Evolutionary conservation across 2,888 invertebrate species (phyloP).

Genomic region (Anticlea derivata): DNA sequence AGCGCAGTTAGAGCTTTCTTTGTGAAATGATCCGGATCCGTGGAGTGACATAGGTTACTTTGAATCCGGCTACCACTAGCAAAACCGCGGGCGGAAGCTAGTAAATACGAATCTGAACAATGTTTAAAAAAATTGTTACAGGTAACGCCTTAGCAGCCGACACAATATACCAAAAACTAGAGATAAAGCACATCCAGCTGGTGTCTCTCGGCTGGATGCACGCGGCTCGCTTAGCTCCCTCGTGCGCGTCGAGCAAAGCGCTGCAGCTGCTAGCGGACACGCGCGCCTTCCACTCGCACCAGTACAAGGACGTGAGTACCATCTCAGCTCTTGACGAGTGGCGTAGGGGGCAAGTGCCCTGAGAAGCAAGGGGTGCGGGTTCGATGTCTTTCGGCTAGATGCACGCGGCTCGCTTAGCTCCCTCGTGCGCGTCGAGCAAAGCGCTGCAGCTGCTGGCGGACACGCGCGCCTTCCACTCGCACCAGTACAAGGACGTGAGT

Average conservation of each 20-base stretch:
- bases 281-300: slow-evolving; percentile 93
- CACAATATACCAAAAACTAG: slow-evolving; percentile 89
- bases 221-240: slow-evolving; percentile 88
- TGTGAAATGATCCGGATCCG: too few species aligned
- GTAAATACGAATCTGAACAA: too few species aligned
- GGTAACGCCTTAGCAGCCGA: slow-evolving; percentile 91
- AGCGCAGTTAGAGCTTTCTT: too few species aligned
- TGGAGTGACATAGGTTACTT: too few species aligned
- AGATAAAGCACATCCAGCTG: slow-evolving; percentile 96
- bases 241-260: slow-evolving; percentile 88
- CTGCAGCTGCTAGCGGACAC: slow-evolving; percentile 89
- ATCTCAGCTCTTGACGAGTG: too few species aligned
- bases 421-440: slow-evolving; percentile 88
- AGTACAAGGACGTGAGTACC: slow-evolving; percentile 93
- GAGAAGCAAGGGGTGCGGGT: too few species aligned
- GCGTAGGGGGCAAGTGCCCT: too few species aligned
- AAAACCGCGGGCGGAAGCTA: too few species aligned
- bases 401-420: slow-evolving; percentile 89
- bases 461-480: slow-evolving; percentile 93
- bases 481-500: slow-evolving; percentile 94
- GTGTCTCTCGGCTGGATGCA: slow-evolving; percentile 95
- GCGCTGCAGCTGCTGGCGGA: slow-evolving; percentile 88
- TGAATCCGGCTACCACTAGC: too few species aligned
- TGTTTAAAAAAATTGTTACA: too few species aligned
- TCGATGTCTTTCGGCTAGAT: slow-evolving; percentile 95